phyloP scores from a whole-genome alignment of 2,888 invertebrate species.

The Synergus gifuensis region DNA sequence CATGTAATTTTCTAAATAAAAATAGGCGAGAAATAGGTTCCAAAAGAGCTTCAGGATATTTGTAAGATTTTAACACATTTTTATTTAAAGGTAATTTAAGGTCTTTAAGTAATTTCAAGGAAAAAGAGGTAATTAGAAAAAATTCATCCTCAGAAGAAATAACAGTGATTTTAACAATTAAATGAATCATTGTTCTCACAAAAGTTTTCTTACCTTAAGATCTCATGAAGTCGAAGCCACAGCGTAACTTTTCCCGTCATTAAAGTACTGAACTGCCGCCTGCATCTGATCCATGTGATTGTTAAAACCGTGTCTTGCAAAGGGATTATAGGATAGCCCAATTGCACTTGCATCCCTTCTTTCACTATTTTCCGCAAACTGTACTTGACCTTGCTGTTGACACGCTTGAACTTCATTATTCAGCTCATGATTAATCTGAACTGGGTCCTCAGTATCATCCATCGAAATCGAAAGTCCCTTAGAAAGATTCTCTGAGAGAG shows the following conservation, averaged over 20 bases:
- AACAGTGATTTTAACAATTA: too few species aligned
- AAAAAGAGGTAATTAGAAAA: too few species aligned
- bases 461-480: slow-evolving; percentile 10
- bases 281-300: neutral
- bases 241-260: neutral
- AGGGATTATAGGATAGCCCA: neutral
- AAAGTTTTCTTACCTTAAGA: too few species aligned
- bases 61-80: too few species aligned
- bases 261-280: neutral
- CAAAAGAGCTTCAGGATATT: too few species aligned
- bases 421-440: slow-evolving; percentile 6
- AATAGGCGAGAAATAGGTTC: too few species aligned
- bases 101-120: too few species aligned
- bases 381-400: neutral
- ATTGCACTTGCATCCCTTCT: neutral
- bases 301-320: neutral
- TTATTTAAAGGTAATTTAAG: too few species aligned
- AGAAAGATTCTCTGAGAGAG: slow-evolving; percentile 9
- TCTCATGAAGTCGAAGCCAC: too few species aligned
- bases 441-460: neutral
- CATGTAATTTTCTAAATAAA: too few species aligned
- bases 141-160: too few species aligned
- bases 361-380: neutral
- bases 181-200: too few species aligned
- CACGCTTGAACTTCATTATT: neutral